Evolutionary conservation across 2,113 vertebrate genomes (phyloP), one percentile per base, ranked within the genome.

Genomic region (Cercopithecus mona): DNA sequence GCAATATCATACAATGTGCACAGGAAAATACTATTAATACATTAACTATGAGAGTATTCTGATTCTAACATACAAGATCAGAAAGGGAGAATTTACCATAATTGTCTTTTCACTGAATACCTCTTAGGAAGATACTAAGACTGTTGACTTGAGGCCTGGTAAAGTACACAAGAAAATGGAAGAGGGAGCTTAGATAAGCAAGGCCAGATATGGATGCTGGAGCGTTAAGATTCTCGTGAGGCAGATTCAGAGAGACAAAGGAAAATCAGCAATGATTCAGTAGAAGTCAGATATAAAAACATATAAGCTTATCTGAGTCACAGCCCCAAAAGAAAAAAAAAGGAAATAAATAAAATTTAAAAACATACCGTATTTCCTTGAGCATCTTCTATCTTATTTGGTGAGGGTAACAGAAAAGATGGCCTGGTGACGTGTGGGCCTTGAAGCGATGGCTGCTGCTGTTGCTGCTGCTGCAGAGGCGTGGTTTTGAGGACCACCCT

Each of bases 291-390:
- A 66, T 73, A 93, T 0, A 30, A 57, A 89, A 83, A 97, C 99
- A 98, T 98, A 99, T 99, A 99, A 88, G 98, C 27, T 27, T 48
- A 78, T 48, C 14, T 27, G 43, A 78, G 43, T 43, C 14, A 18
- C 8, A 16, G 75, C 43, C 4, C 43, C 75, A 48, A 78, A 48
- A 78, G 25, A 43, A 75, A 75, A 75, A 11, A 27, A 45, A 78
- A 23, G 38, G 8, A 30, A 76, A 48, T 76, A 48, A 78, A 78
- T 48, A 78, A 48, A 32, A 32, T 78, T 48, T 0, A 22, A 52
- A 88, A 85, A 97, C 99, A 98, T 98, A 99, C 99, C 99, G 79
- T 99, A 95, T 99, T 99, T 97, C 99, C 99, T 99, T 99, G 98
- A 98, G 98, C 94, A 87, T 99, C 99, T 98, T 98, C 98, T 97